phyloP scores from a whole-genome alignment of 2,113 vertebrate species.

The Tichodroma muraria region DNA sequence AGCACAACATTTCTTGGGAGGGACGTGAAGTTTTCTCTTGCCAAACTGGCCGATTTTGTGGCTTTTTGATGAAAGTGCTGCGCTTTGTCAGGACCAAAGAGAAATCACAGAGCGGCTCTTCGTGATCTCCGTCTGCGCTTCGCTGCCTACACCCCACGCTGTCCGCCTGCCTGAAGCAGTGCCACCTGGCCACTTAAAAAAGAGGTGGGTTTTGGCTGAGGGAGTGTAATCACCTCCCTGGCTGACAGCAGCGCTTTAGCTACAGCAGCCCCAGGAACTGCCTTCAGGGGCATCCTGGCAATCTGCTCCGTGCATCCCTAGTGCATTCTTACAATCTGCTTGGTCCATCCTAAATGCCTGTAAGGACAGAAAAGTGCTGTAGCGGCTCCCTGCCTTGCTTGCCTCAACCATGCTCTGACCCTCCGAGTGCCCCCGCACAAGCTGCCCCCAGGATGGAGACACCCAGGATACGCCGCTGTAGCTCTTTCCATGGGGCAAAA shows the following conservation, averaged over 20 bases:
- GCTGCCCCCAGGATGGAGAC: not conserved
- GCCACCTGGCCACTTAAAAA: not conserved
- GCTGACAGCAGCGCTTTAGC: not conserved
- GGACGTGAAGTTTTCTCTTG: not conserved
- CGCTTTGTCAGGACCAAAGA: not conserved
- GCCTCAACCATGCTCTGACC: not conserved
- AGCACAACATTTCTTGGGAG: not conserved
- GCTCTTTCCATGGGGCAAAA: not conserved
- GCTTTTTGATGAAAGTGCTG: not conserved
- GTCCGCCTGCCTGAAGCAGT: not conserved
- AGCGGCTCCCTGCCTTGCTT: fast-evolving
- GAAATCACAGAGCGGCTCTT: not conserved
- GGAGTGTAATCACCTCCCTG: not conserved
- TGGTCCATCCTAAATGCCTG: not conserved
- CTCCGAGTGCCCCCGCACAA: not conserved
- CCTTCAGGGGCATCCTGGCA: not conserved
- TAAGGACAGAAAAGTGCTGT: fast-evolving
- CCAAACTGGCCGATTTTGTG: not conserved
- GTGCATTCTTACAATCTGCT: not conserved
- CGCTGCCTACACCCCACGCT: fast-evolving
- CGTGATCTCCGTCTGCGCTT: not conserved
- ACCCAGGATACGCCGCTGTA: fast-evolving
- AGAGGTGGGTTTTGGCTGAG: not conserved
- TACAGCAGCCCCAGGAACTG: not conserved
- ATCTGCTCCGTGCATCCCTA: not conserved